Conservation (phyloP, 2,888 invertebrate genomes). For the Nemapogon koenigi region DNA sequence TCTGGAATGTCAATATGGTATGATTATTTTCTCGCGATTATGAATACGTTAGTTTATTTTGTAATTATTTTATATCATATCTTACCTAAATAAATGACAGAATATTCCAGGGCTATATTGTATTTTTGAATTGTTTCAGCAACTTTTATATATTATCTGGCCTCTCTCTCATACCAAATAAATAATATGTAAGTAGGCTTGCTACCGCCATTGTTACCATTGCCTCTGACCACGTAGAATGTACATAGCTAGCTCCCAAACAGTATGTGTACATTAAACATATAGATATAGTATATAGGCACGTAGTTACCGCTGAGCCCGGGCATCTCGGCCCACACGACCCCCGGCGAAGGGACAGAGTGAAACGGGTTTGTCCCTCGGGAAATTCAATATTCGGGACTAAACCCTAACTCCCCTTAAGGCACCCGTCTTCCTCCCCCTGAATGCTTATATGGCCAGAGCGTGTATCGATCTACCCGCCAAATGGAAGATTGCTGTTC, state of each 20-base stretch:
- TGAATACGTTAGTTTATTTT: no score
- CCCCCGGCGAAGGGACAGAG: constrained; percentile 63
- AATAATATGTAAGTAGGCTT: no score
- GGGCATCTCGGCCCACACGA: constrained; percentile 60
- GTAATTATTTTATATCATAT: no score
- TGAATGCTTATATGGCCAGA: constrained; percentile 66
- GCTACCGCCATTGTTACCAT: no score
- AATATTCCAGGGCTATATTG: no score
- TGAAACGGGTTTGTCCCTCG: constrained; percentile 67
- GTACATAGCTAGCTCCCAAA: not conserved
- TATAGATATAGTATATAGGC: constrained; percentile 1
- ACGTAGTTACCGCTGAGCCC: constrained; percentile 26
- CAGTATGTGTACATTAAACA: not conserved
- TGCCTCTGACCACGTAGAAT: no score
- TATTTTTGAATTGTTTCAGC: no score
- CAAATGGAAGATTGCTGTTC: constrained; percentile 65
- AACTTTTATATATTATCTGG: no score
- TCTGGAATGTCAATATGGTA: no score
- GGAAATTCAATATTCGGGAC: constrained; percentile 68
- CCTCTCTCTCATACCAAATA: no score
- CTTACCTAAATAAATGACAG: no score
- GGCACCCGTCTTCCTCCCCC: constrained; percentile 60
- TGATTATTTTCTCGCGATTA: no score
- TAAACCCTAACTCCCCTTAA: constrained; percentile 66
- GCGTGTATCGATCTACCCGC: constrained; percentile 65